Base-by-base conservation (phyloP, 2,888 invertebrate genomes). In the Venusia cambrica region DNA sequence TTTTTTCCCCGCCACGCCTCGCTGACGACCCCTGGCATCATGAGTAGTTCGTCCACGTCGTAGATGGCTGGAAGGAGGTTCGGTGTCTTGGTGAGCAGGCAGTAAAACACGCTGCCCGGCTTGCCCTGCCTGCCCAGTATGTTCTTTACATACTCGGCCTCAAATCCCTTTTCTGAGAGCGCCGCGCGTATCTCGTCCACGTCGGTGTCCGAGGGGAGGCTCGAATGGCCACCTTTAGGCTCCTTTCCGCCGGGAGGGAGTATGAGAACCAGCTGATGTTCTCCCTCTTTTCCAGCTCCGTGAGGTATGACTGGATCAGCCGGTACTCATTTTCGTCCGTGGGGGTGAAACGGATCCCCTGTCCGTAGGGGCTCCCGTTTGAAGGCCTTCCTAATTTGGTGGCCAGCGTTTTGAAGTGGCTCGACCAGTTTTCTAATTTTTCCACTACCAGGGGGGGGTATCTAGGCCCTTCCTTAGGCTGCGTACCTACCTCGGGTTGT, bases 21-120 rank as follows among this genome's bases (percentile, higher is more conserved):
- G n/a, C n/a, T n/a, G n/a, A 12, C 28, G 5, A 51, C 15, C 2
- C 56, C 56, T 0, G 48, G 41, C 52, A 54, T 55, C 8, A 18
- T n/a, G 0, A 54, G 35, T 0, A 59, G 25, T 19, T 51, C 50
- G 0, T 3, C 27, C 0, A 45, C 6, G 0, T 26, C 15, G 15
- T 45, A 54, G 0, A 55, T 50, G 4, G 21, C 37, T 1, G 49
- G 44, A 0, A n/a, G n/a, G n/a, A n/a, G n/a, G n/a, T n/a, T n/a
- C n/a, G n/a, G n/a, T n/a, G n/a, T n/a, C n/a, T n/a, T n/a, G n/a
- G n/a, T n/a, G n/a, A n/a, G n/a, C n/a, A n/a, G n/a, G n/a, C n/a
- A n/a, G n/a, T n/a, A n/a, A n/a, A n/a, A n/a, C n/a, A n/a, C n/a
- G n/a, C n/a, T n/a, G n/a, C n/a, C n/a, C n/a, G n/a, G n/a, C n/a